Conservation (phyloP, 64 coral and sea anemone species). For the Porites lutea region DNA sequence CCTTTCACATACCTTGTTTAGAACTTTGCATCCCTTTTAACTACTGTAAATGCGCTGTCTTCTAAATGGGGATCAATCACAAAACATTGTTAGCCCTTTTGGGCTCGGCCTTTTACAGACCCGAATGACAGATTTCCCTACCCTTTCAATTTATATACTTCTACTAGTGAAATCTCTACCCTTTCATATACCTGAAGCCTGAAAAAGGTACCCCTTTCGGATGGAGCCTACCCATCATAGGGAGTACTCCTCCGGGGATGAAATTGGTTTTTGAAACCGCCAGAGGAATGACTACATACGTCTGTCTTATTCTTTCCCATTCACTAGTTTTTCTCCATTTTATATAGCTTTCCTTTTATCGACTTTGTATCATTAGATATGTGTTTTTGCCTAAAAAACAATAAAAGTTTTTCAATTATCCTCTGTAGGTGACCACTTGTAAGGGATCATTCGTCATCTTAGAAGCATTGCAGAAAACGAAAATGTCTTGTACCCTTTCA, state of each 20-base stretch:
- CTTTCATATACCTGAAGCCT: too few species aligned
- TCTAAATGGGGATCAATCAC: not conserved
- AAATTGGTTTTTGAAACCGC: conserved; percentile 1
- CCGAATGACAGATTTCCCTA: not conserved
- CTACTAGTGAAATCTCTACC: too few species aligned
- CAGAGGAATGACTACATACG: not conserved
- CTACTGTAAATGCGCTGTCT: too few species aligned
- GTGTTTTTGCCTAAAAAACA: not conserved
- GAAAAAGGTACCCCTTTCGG: too few species aligned
- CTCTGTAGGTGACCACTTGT: not conserved
- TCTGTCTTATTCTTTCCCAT: not conserved
- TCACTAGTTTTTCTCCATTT: not conserved
- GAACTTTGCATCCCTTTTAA: too few species aligned
- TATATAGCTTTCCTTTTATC: not conserved
- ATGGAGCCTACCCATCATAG: not conserved
- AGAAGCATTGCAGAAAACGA: not conserved
- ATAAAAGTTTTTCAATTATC: not conserved
- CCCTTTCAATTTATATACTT: too few species aligned
- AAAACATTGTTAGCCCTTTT: not conserved
- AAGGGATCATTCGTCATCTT: not conserved
- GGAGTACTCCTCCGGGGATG: not conserved
- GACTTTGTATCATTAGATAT: conserved; percentile 2
- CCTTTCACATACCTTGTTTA: too few species aligned
- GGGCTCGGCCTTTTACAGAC: not conserved
- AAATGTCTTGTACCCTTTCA: conserved; percentile 1